Evolutionary conservation across 1,140 invertebrate genomes (phyloP), one percentile per base, ranked within the genome.

Genomic region (Drosophila seguyi): DNA sequence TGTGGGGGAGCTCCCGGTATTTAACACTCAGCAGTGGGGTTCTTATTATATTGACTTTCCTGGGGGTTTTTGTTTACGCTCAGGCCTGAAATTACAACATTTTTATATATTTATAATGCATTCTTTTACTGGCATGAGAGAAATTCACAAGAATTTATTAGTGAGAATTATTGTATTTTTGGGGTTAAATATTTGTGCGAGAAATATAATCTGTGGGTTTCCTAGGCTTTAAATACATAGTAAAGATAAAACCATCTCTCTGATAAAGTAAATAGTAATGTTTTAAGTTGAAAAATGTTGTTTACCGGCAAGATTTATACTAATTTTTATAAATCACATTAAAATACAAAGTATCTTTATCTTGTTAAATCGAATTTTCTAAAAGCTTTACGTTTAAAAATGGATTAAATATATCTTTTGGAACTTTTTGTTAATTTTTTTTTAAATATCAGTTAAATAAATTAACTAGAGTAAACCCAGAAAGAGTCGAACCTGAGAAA

Each of bases 1-100:
- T 34, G 25, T 16, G 34, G 31, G 47, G 18, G 63, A 63, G 60
- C 76, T 81, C 65, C 81, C 63, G 57, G 81, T 76, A 27, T 83
- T 69, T 69, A 16, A 34, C 14, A 52, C 11, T 44, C 39, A 20
- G 16, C 27, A 20, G 4, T 52, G n/a, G 62, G 29, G 29, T 22
- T 11, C 11, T 6, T 10, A 7, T 13, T 14, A 22, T 60, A 41
- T 48, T 34, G 34, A 47, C 42, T 31, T 47, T 52, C 6, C 31
- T 14, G 36, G 36, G 36, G 45, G 50, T 53, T 53, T 53, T 38
- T 31, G 18, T 50, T 38, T 18, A 50, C 25, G 48, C 16, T 7
- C 14, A 39, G 22, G 44, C 16, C 48, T 34, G 13, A 31, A 41
- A 20, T 65, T 60, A 42, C 22, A 14, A n/a, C 8, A 34, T 18